Evolutionary conservation across 2,113 vertebrate species (phyloP).

Genomic region (Cyprinodon tularosa): DNA sequence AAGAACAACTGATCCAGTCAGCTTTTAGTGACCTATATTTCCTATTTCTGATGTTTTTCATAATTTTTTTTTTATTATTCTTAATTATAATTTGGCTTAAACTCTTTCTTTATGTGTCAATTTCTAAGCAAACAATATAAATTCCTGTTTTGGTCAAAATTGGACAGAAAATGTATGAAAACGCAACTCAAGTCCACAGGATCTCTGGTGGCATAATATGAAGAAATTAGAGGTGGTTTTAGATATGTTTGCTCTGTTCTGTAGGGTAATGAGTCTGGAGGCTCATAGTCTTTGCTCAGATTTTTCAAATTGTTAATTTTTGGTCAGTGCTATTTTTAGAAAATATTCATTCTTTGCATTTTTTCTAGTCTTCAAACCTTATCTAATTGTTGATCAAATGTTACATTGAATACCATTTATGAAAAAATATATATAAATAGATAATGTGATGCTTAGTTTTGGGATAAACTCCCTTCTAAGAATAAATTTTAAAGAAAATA

Average conservation of each 20-base stretch:
- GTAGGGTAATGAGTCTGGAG: neutral
- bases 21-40: neutral
- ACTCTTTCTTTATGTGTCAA: neutral
- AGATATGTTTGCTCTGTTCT: neutral
- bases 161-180: neutral
- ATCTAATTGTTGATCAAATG: neutral
- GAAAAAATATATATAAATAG: neutral
- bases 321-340: neutral
- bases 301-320: neutral
- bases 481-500: neutral
- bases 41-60: neutral
- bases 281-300: conserved; percentile 13
- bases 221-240: neutral
- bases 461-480: neutral
- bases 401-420: neutral
- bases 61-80: neutral
- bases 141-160: neutral
- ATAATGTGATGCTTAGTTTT: neutral
- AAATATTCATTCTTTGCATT: neutral
- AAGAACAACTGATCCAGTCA: neutral
- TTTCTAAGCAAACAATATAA: neutral
- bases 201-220: neutral
- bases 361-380: neutral
- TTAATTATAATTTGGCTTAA: neutral
- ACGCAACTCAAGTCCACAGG: neutral